A percentile compares a stretch with the other conserved stretches of the same genome.
Evolutionary conservation across 1,140 invertebrate genomes (phyloP).

Genomic region (Bursaphelenchus mucronatus): DNA sequence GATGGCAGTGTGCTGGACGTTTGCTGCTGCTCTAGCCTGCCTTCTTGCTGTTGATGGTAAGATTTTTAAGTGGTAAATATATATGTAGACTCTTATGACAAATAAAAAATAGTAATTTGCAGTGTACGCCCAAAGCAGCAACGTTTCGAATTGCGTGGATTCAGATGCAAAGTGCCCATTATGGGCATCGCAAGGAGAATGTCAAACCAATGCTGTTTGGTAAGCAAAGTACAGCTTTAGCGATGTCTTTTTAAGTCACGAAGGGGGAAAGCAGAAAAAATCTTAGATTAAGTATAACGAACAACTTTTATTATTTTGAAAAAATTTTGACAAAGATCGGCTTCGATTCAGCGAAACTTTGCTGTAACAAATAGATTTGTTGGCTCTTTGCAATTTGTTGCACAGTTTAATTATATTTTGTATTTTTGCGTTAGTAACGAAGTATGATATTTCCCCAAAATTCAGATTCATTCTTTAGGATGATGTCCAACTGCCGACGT

Average conservation of each 20-base stretch:
- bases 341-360: background rate
- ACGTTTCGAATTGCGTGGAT: constrained; percentile 47
- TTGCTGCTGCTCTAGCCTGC: no score
- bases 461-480: constrained; percentile 32
- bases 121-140: constrained; percentile 4
- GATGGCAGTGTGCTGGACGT: no score
- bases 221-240: no score
- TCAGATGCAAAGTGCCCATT: constrained; percentile 56
- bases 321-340: no score
- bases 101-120: background rate
- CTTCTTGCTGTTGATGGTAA: no score
- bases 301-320: no score
- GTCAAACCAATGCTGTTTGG: constrained; percentile 59
- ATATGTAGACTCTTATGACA: no score
- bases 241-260: no score
- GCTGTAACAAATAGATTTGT: constrained; percentile 12
- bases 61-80: no score
- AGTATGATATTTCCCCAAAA: constrained; percentile 12
- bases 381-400: background rate
- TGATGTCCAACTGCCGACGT: constrained; percentile 59
- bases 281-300: no score
- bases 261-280: no score
- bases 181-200: constrained; percentile 60
- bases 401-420: background rate
- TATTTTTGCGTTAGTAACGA: background rate